Base-by-base conservation (phyloP, 1,140 invertebrate genomes). In the Drosophila saltans region DNA sequence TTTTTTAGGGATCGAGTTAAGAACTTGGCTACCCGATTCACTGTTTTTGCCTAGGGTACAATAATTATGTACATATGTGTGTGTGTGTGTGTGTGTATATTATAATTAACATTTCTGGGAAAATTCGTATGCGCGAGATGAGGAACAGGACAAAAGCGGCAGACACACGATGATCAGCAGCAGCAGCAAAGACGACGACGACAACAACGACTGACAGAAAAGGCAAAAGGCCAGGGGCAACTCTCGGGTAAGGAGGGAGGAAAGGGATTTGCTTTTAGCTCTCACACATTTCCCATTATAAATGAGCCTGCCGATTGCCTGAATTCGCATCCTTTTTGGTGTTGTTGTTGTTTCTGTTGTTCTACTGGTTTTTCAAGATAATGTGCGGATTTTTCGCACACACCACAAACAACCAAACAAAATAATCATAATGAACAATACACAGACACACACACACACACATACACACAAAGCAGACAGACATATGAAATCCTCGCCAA, bases 51-150 rank as follows among this genome's bases (percentile, higher is more conserved):
- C 21, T 52, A 52, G 45, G 45, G 45, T 52, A 52, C 26, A 26
- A 52, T 88, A 89, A 89, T 81, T 88, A 88, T 88, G 84, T 89
- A 30, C 4, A 30, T 30, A 78, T 72, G 83, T 62, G 72, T 68
- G 72, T 52, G 72, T 75, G 48, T 55, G 21, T 55, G 48, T 80
- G 70, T 88, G 78, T 82, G 67, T 82, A 83, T 88, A 89, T 88
- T 88, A 88, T 88, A 88, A 88, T 88, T 88, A 88, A 88, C 84
- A 88, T 84, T 88, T 88, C 84, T 88, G 84, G 84, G 84, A 88
- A 88, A 88, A 88, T 79, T 88, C 83, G 83, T 89, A 88, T 83
- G 83, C 73, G 85, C 77, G 84, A 81, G 83, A 26, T 52, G 45
- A 26, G 45, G 21, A 52, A 52, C 83, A 88, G 80, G 84, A 89